Evolutionary conservation across 2,797 vertebrate genomes (phyloP), one percentile per base, ranked within the genome.

Genomic region (Australoheros facetus): DNA sequence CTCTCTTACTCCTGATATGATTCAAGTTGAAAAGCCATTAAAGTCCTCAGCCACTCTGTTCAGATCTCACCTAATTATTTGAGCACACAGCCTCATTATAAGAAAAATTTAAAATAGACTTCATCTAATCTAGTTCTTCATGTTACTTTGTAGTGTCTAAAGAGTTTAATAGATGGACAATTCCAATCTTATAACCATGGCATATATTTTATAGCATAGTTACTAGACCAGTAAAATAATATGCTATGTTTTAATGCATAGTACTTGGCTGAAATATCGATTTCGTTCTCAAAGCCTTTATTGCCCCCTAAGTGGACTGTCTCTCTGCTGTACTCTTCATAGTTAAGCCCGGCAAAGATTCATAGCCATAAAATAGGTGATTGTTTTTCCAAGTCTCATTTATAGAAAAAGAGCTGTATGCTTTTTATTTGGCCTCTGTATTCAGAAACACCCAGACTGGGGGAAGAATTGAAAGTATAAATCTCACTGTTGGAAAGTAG

Each of bases 311-410:
- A 80, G 69, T 87, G 77, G 79, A 83, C 53, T 75, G 26, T 66
- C 74, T 70, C 48, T 56, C 51, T 84, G 53, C 74, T 58, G 17
- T 58, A 58, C 75, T 56, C 10, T 83, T 80, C 60, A 45, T 75
- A 71, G 56, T 73, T 56, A 73, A 85, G 86, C 75, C 77, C n/a
- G 0, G 55, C 73, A 60, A 75, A 32, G 74, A 87, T 87, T 89
- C 79, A 80, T 71, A 75, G 77, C 87, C 37, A 60, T 88, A 88
- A 94, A 91, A 87, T 87, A 84, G 83, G 86, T 92, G 88, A 91
- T 93, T 92, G 88, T 72, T 51, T 81, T 30, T 83, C 83, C 80
- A 92, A 85, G 75, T 84, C 84, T 93, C 87, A 85, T 94, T 94
- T 91, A 89, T 92, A 64, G 5, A 34, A 78, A 84, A 89, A 69